A percentile compares a stretch with the other conserved stretches of the same genome.
phyloP scores from a whole-genome alignment of 2,113 vertebrate genomes.

The Phrynosoma blainvillii region DNA sequence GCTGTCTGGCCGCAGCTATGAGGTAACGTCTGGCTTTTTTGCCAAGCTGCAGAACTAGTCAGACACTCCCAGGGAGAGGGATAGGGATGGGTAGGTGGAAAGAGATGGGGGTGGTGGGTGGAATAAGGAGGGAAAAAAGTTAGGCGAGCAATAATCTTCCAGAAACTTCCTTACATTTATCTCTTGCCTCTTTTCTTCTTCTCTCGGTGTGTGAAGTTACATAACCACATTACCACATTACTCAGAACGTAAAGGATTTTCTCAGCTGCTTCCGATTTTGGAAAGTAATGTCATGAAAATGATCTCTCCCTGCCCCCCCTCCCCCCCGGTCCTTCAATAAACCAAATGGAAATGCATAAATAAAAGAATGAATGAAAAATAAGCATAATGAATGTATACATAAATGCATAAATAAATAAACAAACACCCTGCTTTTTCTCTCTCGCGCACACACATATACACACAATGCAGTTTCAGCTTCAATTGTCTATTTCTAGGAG shows the following conservation, averaged over 20 bases:
- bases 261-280: constrained; percentile 56
- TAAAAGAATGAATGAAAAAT: neutral
- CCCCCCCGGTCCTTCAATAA: constrained; percentile 39
- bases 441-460: neutral
- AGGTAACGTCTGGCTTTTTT: constrained; percentile 82
- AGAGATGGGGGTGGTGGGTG: neutral
- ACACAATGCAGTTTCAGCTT: constrained; percentile 39
- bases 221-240: constrained; percentile 66
- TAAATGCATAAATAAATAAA: constrained; percentile 31
- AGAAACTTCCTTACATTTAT: constrained; percentile 72
- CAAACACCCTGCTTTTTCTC: no score
- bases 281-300: constrained; percentile 59
- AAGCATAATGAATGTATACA: no score
- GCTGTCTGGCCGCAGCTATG: constrained; percentile 78
- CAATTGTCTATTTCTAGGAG: constrained; percentile 62
- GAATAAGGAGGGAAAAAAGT: constrained; percentile 45
- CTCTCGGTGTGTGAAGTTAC: constrained; percentile 40
- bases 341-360: constrained; percentile 52
- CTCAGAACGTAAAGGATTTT: constrained; percentile 64
- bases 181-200: neutral
- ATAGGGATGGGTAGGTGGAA: no score
- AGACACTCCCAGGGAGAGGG: constrained; percentile 78
- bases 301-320: neutral
- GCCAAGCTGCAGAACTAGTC: constrained; percentile 81
- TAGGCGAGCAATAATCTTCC: constrained; percentile 68